phyloP scores from a whole-genome alignment of 1,140 invertebrate species.

The Stegodyphus mimosarum region DNA sequence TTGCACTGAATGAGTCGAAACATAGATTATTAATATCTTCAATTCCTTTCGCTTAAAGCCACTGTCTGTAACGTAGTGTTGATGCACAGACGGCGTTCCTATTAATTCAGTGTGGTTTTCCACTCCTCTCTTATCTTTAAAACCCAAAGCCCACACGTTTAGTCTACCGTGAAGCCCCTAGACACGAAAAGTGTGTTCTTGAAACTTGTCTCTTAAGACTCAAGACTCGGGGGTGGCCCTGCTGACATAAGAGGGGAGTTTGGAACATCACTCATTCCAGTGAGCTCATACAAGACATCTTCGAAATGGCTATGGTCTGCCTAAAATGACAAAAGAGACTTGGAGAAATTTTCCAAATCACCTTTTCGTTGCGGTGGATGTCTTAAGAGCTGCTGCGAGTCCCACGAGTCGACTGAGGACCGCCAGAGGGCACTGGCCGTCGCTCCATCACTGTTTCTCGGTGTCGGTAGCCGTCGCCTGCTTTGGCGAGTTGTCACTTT shows the following conservation, averaged over 20 bases:
- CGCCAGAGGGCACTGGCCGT: constrained; percentile 52
- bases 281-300: background rate
- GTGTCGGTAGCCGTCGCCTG: background rate
- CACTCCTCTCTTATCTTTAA: constrained; percentile 6
- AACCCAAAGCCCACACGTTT: constrained; percentile 6
- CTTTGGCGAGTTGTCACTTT: background rate
- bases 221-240: background rate
- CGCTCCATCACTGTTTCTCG: constrained; percentile 36
- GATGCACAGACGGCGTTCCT: too few relatives aligned
- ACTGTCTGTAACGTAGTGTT: too few relatives aligned
- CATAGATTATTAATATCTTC: too few relatives aligned
- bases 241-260: background rate
- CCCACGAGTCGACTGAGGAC: constrained; percentile 25
- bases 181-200: constrained; percentile 19
- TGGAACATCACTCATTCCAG: constrained; percentile 35
- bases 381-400: constrained; percentile 18
- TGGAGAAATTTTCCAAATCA: constrained; percentile 45
- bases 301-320: constrained; percentile 23
- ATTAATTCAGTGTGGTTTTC: background rate
- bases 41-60: too few relatives aligned
- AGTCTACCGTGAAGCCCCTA: constrained; percentile 36
- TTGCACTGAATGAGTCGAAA: too few relatives aligned
- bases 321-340: constrained; percentile 38
- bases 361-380: constrained; percentile 33
- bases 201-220: background rate